These are phyloP conservation scores for Cephus rjabovi DNA, from an alignment of 2,888 invertebrate species.

Conservation along the genomic window DNA sequence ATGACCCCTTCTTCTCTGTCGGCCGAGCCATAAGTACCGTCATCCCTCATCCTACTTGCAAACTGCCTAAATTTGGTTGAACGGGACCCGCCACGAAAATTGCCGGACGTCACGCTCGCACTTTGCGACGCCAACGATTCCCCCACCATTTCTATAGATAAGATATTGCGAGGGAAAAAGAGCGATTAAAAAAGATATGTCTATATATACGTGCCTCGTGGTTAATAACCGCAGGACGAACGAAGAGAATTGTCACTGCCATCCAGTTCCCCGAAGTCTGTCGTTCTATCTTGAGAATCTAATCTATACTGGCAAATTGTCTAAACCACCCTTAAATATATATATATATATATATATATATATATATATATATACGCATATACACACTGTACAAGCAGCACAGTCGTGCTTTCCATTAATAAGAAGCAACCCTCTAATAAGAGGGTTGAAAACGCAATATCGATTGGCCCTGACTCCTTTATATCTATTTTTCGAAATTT, in stretches of 20 bases:
- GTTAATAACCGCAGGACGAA: not conserved
- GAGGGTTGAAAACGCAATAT: not conserved
- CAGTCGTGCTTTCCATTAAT: not conserved
- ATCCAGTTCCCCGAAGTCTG: not conserved
- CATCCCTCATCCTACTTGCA: not conserved
- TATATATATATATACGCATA: not conserved
- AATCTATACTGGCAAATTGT: not conserved
- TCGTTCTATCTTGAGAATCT: not conserved
- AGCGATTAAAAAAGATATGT: not conserved
- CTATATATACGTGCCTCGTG: too few species aligned
- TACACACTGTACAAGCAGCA: not conserved
- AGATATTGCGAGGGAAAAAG: constrained; percentile 6
- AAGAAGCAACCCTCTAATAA: not conserved
- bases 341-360: too few species aligned
- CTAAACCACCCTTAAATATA: not conserved
- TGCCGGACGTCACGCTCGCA: not conserved
- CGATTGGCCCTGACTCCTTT: not conserved
- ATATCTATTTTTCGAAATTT: constrained; percentile 5
- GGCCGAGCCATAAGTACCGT: not conserved
- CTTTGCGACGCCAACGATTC: not conserved
- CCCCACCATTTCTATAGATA: not conserved
- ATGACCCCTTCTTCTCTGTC: constrained; percentile 12
- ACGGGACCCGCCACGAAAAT: not conserved
- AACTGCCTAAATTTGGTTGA: not conserved
- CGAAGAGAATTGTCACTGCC: not conserved